A percentile compares a stretch with the other conserved stretches of the same genome.
Evolutionary conservation across 2,797 vertebrate genomes (phyloP).

Genomic region (Streptopelia turtur): DNA sequence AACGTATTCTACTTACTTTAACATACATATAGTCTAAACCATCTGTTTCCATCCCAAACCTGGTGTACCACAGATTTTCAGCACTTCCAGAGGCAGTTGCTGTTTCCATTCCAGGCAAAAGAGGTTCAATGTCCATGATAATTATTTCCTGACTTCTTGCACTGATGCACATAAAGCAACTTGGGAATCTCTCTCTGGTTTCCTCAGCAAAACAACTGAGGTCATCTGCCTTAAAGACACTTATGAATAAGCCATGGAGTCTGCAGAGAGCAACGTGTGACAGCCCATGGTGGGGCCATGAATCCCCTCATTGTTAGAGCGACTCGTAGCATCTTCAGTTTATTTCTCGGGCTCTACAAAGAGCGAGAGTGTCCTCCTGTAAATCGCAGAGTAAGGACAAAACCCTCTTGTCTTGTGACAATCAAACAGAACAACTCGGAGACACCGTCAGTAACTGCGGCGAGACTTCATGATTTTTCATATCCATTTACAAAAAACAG

Average conservation of each 20-base stretch:
- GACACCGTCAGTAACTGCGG: neutral
- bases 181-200: conserved; percentile 7
- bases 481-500: neutral
- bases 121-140: neutral
- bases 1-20: conserved; percentile 82
- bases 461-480: neutral
- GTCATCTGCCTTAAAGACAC: conserved; percentile 60
- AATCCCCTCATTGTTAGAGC: conserved; percentile 68
- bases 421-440: conserved; percentile 41
- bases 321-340: conserved; percentile 43
- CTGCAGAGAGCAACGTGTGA: conserved; percentile 58
- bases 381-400: conserved; percentile 17
- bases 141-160: neutral
- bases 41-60: conserved; percentile 76
- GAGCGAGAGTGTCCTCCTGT: conserved; percentile 21
- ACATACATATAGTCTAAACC: conserved; percentile 86
- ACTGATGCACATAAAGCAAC: neutral
- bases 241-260: conserved; percentile 56
- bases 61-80: neutral
- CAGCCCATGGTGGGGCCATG: conserved; percentile 52
- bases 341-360: conserved; percentile 58
- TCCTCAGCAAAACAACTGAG: conserved; percentile 58
- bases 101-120: neutral
- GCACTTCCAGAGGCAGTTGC: neutral
- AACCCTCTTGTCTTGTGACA: conserved; percentile 49